Conservation (phyloP, 1,140 invertebrate genomes). For the Dendroctonus ponderosae region DNA sequence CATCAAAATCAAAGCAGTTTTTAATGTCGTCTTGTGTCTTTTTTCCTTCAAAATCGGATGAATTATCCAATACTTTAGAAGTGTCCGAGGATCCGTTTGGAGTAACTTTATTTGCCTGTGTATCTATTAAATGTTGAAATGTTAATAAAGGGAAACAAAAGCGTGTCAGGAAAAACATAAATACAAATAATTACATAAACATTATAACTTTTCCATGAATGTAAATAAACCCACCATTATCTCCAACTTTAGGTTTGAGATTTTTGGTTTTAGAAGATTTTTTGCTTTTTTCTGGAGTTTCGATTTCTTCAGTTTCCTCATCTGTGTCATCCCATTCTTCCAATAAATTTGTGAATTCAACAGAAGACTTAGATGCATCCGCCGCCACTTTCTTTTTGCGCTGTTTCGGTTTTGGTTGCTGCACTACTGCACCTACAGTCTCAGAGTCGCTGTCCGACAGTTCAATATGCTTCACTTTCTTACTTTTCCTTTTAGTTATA, state of each 20-base stretch:
- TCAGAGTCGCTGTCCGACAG: constrained; percentile 4
- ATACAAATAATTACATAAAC: too few relatives aligned
- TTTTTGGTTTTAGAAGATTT: not conserved
- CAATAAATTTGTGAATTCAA: constrained; percentile 42
- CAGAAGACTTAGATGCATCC: constrained; percentile 25
- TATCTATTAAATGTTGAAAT: too few relatives aligned
- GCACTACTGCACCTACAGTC: constrained; percentile 7
- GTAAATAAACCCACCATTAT: not conserved
- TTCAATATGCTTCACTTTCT: constrained; percentile 12
- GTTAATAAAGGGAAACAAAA: too few relatives aligned
- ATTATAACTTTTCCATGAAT: too few relatives aligned
- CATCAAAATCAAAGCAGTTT: constrained; percentile 61
- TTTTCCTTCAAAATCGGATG: too few relatives aligned
- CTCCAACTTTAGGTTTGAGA: not conserved
- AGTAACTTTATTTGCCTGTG: too few relatives aligned
- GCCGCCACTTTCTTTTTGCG: not conserved
- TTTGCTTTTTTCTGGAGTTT: constrained; percentile 2
- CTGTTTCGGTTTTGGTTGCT: constrained; percentile 32
- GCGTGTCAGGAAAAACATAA: too few relatives aligned
- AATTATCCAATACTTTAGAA: too few relatives aligned
- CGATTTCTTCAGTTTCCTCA: constrained; percentile 32
- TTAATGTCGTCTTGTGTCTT: constrained; percentile 46
- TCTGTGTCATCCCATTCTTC: constrained; percentile 52
- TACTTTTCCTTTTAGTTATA: constrained; percentile 4
- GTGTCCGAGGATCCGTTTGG: too few relatives aligned